Conservation (phyloP, 2,797 vertebrate genomes). For the Allobates femoralis region DNA sequence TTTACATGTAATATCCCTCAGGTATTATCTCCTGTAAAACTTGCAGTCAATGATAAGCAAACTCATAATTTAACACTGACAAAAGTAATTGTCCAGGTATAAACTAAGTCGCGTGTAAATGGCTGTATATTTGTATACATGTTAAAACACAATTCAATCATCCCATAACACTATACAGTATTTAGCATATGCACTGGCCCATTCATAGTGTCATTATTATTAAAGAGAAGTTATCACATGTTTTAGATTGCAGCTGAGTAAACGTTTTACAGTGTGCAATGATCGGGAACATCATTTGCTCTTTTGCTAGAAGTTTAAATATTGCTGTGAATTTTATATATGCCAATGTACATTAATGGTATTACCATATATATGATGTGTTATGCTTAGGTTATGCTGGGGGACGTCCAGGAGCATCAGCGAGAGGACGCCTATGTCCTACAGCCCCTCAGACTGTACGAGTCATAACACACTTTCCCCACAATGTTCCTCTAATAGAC, state of each 20-base stretch:
- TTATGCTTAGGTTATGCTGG: neutral
- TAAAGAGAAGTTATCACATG: neutral
- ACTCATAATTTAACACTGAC: neutral
- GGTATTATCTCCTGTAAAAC: neutral
- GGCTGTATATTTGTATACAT: neutral
- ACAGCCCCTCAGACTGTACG: too few species aligned
- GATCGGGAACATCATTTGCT: neutral
- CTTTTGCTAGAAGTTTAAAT: neutral
- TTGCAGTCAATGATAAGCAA: neutral
- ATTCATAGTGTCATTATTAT: neutral
- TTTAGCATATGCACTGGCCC: neutral
- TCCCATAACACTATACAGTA: slow-evolving; percentile 38
- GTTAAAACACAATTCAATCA: neutral
- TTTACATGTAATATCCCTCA: neutral
- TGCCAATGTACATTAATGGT: neutral
- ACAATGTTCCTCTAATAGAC: too few species aligned
- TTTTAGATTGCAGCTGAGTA: neutral
- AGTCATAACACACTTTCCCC: too few species aligned
- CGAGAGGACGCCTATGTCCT: too few species aligned
- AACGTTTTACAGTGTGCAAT: neutral
- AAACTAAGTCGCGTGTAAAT: neutral
- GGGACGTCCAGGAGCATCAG: too few species aligned
- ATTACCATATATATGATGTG: neutral
- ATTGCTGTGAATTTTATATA: neutral
- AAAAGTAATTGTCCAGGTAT: neutral